Conservation (phyloP, 2,888 invertebrate species). For the Drosophila barbarae region DNA sequence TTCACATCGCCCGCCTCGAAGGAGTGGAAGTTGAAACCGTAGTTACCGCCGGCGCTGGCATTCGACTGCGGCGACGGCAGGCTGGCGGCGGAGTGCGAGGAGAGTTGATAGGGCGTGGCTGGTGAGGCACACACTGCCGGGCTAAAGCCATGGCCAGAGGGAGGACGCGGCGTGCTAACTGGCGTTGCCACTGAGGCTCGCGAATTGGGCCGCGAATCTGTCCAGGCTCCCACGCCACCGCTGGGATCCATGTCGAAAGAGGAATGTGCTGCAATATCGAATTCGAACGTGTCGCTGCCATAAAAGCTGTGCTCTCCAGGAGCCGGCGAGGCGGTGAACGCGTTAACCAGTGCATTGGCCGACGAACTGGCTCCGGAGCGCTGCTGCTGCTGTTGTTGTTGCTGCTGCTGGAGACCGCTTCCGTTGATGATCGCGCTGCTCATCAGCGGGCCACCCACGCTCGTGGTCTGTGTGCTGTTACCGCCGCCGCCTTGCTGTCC, state of each 20-base stretch:
- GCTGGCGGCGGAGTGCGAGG: conserved; percentile 78
- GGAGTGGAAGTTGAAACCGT: conserved; percentile 71
- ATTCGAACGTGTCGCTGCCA: conserved; percentile 83
- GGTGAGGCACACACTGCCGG: conserved; percentile 80
- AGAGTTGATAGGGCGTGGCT: conserved; percentile 81
- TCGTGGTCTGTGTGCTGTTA: conserved; percentile 76
- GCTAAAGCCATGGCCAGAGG: conserved; percentile 82
- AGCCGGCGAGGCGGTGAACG: conserved; percentile 79
- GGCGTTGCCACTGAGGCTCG: conserved; percentile 83
- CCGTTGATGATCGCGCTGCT: conserved; percentile 87
- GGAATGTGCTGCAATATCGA: conserved; percentile 84
- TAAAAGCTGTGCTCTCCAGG: conserved; percentile 81
- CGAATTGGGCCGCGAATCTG: conserved; percentile 83
- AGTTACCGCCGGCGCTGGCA: conserved; percentile 71
- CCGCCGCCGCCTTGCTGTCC: conserved; percentile 73
- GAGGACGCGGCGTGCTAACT: conserved; percentile 84
- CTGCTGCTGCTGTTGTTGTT: conserved; percentile 48
- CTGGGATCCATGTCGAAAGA: conserved; percentile 82
- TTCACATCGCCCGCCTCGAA: conserved; percentile 71
- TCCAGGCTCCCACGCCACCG: conserved; percentile 73
- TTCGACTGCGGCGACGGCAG: conserved; percentile 81
- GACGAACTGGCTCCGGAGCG: conserved; percentile 49
- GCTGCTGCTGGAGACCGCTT: conserved; percentile 61
- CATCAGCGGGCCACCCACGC: conserved; percentile 87
- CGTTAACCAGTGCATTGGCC: conserved; percentile 75